Base-by-base conservation (phyloP, 2,113 vertebrate genomes). In the Propithecus coquereli region DNA sequence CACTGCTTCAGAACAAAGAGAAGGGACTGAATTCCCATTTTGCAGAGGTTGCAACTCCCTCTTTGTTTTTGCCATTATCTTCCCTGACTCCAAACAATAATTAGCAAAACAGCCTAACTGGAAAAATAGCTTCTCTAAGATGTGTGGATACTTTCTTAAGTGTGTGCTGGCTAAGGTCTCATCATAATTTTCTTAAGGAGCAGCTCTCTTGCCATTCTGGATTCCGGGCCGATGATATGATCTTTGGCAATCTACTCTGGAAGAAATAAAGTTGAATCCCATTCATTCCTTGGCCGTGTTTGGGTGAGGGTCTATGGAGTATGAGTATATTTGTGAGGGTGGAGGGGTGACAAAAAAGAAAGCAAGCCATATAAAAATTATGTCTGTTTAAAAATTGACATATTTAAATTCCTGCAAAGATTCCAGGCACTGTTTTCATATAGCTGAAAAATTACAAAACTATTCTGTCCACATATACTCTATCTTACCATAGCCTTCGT, bases 161-260 rank as follows among this genome's bases (percentile, higher is more conserved):
- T 65, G 9, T 77, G 37, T 73, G n/a, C 65, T 82, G 63, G 71
- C 83, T 54, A 37, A 92, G 9, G 2, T 81, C 45, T 80, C 77
- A 84, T 34, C 59, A 83, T 61, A 32, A 76, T 92, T 97, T 96
- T 91, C 43, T 95, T 87, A 70, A 57, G 73, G 63, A 97, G 43
- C 37, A 63, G 30, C 32, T 92, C 66, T 82, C 47, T 87, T 93
- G 43, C 68, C 63, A 65, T 45, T 76, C 89, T 93, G 45, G 65
- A 91, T 97, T 91, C 83, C 79, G 87, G 23, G 50, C 37, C 34
- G 43, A 43, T 80, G 80, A 94, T 59, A 20, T 22, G 50, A 90
- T 30, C 61, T 87, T 81, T 88, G 71, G 85, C 66, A 92, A n/a
- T 96, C 5, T 84, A 6, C 61, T 47, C 65, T 54, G 80, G 65